Conservation (phyloP, 2,113 vertebrate species). For the Elgaria multicarinata region DNA sequence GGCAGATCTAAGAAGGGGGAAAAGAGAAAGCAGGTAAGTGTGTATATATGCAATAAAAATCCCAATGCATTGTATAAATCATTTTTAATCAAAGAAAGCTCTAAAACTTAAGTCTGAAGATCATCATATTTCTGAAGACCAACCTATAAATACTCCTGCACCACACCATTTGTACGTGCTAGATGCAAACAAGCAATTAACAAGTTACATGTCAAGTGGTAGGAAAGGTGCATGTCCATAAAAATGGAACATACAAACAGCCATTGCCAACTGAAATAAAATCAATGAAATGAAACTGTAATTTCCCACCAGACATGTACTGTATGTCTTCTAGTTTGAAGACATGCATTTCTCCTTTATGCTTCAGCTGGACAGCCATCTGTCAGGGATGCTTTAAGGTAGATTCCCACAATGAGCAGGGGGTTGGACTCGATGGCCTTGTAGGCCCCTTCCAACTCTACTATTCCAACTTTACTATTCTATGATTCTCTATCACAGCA, state of each 20-base stretch:
- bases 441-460: too few species aligned
- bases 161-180: background rate
- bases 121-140: slow-evolving; percentile 1
- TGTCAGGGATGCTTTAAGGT: too few species aligned
- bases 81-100: background rate
- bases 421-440: too few species aligned
- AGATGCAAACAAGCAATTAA: slow-evolving; percentile 5
- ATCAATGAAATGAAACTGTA: too few species aligned
- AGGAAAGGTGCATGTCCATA: background rate
- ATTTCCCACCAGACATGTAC: background rate
- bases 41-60: background rate
- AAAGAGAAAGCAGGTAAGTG: slow-evolving; percentile 31
- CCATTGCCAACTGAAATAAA: too few species aligned
- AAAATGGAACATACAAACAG: background rate
- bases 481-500: background rate
- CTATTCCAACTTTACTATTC: too few species aligned
- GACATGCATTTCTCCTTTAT: background rate
- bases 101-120: slow-evolving; percentile 31
- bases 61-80: background rate
- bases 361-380: background rate
- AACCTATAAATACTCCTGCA: background rate
- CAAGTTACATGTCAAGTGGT: background rate
- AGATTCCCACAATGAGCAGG: too few species aligned
- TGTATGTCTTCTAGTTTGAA: background rate
- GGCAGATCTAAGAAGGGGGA: slow-evolving; percentile 55